phyloP scores from a whole-genome alignment of 2,888 invertebrate species.

The Lucinisca nassula region DNA sequence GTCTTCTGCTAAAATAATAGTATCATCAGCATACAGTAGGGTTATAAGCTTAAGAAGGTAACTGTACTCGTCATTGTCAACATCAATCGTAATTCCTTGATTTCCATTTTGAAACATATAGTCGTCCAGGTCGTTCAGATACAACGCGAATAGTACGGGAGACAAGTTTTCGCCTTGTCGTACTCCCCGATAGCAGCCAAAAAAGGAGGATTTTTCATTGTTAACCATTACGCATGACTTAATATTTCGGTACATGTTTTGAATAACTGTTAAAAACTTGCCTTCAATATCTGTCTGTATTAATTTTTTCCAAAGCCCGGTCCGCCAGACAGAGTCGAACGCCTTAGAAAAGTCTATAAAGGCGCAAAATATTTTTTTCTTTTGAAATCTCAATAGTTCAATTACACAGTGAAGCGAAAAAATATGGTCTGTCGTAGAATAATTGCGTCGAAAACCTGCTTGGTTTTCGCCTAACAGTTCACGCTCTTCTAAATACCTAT shows the following conservation, averaged over 20 bases:
- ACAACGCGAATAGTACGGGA: background rate
- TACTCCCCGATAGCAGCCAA: background rate
- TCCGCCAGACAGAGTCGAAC: background rate
- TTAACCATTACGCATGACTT: background rate
- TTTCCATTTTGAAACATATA: background rate
- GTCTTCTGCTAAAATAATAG: constrained; percentile 19
- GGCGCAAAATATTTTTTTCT: background rate
- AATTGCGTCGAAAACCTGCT: constrained; percentile 53
- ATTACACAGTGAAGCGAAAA: too few relatives aligned
- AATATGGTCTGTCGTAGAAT: constrained; percentile 38
- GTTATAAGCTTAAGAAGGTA: background rate
- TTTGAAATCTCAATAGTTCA: background rate
- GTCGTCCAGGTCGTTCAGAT: background rate
- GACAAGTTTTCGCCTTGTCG: background rate
- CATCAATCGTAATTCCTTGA: background rate
- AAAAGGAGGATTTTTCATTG: background rate
- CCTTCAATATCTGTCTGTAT: background rate
- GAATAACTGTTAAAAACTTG: background rate
- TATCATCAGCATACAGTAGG: constrained; percentile 47
- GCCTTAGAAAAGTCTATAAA: background rate
- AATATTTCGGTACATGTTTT: background rate
- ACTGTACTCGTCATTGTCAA: background rate
- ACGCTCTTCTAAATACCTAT: constrained; percentile 27
- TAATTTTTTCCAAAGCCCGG: background rate
- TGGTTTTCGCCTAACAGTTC: constrained; percentile 49